A percentile compares a stretch with the other conserved stretches of the same genome.
These are phyloP conservation scores for Mesaphorura yosii DNA, from an alignment of 1,140 invertebrate genomes.

Conservation along the genomic window DNA sequence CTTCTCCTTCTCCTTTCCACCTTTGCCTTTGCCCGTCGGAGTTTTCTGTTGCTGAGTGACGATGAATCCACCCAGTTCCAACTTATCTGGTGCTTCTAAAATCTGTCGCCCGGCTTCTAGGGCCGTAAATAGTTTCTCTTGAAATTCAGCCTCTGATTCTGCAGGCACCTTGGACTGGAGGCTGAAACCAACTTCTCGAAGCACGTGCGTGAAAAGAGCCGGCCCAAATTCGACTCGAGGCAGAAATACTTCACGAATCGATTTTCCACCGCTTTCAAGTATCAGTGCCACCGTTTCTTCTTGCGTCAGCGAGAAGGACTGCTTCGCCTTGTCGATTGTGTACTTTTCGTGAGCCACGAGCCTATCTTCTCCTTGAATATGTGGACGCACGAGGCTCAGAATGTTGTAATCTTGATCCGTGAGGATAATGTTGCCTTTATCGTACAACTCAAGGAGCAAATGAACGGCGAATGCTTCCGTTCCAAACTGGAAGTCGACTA, in stretches of 20 bases:
- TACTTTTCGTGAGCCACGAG: conserved; percentile 42
- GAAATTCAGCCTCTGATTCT: conserved; percentile 3
- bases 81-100: conserved; percentile 78
- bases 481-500: conserved; percentile 89
- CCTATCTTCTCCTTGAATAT: conserved; percentile 85
- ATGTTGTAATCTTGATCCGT: conserved; percentile 87
- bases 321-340: conserved; percentile 37
- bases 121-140: conserved; percentile 15
- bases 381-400: conserved; percentile 81
- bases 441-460: conserved; percentile 91
- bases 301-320: conserved; percentile 17
- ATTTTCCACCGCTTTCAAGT: conserved; percentile 10
- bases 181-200: conserved; percentile 10
- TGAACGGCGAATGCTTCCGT: conserved; percentile 88
- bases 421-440: conserved; percentile 90
- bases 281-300: conserved; percentile 10
- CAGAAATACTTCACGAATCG: conserved; percentile 24
- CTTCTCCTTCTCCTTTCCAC: conserved; percentile 47
- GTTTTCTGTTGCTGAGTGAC: not conserved
- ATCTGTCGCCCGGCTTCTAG: conserved; percentile 73
- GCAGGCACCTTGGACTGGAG: conserved; percentile 17
- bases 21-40: conserved; percentile 29
- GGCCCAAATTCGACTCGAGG: conserved; percentile 29
- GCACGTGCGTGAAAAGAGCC: conserved; percentile 25
- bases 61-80: conserved; percentile 61